A percentile compares a stretch with the other conserved stretches of the same genome.
phyloP scores from a whole-genome alignment of 35 echinoderm and acorn worm species.

The Anneissia japonica region DNA sequence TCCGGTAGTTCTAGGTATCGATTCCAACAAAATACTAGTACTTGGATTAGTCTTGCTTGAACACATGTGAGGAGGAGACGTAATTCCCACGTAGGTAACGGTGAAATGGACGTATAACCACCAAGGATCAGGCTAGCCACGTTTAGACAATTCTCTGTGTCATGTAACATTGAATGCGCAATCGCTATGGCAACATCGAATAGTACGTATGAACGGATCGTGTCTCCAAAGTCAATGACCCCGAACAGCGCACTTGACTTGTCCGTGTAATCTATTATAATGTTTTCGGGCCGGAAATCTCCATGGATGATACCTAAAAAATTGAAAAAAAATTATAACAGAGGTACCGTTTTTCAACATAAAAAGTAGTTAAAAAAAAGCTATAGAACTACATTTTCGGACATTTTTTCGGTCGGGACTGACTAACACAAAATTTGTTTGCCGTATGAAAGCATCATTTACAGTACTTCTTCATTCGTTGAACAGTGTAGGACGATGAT shows the following conservation, averaged over 20 bases:
- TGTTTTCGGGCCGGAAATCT: background rate
- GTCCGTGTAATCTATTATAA: background rate
- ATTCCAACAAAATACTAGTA: background rate
- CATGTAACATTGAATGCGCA: background rate
- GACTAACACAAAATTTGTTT: no score
- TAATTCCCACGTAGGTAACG: background rate
- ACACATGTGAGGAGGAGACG: background rate
- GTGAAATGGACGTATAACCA: background rate
- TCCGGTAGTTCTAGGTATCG: background rate
- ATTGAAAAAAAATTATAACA: background rate
- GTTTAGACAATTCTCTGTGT: background rate
- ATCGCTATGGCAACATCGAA: background rate
- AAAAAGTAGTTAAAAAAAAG: no score
- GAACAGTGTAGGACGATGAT: no score
- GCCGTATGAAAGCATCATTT: no score
- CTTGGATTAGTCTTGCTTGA: background rate
- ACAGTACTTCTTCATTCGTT: no score
- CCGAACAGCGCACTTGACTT: background rate
- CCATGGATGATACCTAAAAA: background rate
- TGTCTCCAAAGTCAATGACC: background rate
- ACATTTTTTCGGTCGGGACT: no score
- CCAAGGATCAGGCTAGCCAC: background rate
- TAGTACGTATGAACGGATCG: background rate
- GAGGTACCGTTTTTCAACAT: no score
- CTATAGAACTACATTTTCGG: no score